A percentile compares a stretch with the other conserved stretches of the same genome.
Conservation (phyloP, 1,140 invertebrate species). For the Nasonia vitripennis region DNA sequence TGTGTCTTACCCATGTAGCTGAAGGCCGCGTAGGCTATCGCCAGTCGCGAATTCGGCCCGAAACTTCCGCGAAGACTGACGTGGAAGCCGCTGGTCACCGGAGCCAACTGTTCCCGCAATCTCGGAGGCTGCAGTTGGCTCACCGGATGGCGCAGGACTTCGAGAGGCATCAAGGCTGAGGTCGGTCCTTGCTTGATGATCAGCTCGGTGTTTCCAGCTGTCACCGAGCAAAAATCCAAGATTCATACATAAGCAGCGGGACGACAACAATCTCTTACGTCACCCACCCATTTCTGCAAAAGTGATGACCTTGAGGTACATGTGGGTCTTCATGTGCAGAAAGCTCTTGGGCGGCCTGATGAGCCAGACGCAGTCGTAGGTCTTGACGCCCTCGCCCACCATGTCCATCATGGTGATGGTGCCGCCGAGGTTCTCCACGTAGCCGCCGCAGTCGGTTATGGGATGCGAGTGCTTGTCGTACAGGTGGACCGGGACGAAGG, state of each 20-base stretch:
- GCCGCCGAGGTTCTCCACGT: slow-evolving; percentile 83
- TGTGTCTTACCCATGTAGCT: slow-evolving; percentile 79
- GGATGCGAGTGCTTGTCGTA: slow-evolving; percentile 75
- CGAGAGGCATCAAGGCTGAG: slow-evolving; percentile 79
- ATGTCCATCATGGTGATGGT: slow-evolving; percentile 88
- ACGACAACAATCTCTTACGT: too few species aligned
- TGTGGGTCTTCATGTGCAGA: slow-evolving; percentile 82
- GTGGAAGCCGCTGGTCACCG: slow-evolving; percentile 81
- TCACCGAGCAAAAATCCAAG: background rate
- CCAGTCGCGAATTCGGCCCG: slow-evolving; percentile 78
- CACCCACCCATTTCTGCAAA: slow-evolving; percentile 81
- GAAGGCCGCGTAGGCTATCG: slow-evolving; percentile 84
- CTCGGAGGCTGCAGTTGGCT: slow-evolving; percentile 73
- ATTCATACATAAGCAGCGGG: too few species aligned
- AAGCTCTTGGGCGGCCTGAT: slow-evolving; percentile 81
- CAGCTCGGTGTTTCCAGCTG: slow-evolving; percentile 78
- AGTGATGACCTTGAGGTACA: slow-evolving; percentile 81
- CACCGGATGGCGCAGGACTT: slow-evolving; percentile 76
- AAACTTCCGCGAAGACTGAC: slow-evolving; percentile 81
- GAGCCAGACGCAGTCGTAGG: slow-evolving; percentile 85
- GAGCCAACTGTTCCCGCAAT: slow-evolving; percentile 78
- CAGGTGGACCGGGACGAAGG: slow-evolving; percentile 77
- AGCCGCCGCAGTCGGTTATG: slow-evolving; percentile 83
- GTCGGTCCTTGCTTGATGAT: slow-evolving; percentile 81
- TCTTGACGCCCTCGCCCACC: slow-evolving; percentile 78